Conservation (phyloP, 1,140 invertebrate species). For the Zelostemma sp. region DNA sequence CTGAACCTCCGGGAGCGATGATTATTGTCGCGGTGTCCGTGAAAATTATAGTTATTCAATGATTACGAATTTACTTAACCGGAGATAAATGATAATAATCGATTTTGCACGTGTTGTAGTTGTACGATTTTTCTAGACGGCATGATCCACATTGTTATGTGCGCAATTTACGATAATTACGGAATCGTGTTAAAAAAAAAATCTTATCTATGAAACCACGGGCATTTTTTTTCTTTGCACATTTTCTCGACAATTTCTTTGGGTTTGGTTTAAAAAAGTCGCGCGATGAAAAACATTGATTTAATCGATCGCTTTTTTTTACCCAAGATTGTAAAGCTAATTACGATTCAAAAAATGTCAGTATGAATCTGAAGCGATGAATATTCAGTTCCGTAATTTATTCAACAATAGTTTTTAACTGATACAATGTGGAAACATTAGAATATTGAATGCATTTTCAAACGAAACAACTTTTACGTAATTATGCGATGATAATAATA, state of each 20-base stretch:
- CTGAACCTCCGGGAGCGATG: neutral
- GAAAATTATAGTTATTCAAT: conserved; percentile 11
- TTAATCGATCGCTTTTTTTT: too few species aligned
- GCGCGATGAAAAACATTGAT: too few species aligned
- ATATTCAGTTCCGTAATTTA: neutral
- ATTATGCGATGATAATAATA: conserved; percentile 8
- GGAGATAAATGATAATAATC: conserved; percentile 22
- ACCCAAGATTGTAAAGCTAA: too few species aligned
- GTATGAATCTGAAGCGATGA: neutral
- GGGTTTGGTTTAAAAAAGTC: too few species aligned
- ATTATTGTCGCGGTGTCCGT: conserved; percentile 6
- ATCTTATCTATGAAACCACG: neutral
- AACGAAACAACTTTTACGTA: conserved; percentile 11
- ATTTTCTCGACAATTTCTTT: neutral
- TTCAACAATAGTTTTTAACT: neutral
- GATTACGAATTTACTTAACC: conserved; percentile 18
- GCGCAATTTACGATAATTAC: conserved; percentile 12
- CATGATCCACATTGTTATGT: conserved; percentile 9
- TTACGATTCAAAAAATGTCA: neutral
- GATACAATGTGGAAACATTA: neutral
- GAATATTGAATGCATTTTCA: conserved; percentile 1
- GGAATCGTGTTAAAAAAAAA: conserved; percentile 17
- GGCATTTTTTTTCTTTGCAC: neutral
- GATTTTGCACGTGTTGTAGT: conserved; percentile 11
- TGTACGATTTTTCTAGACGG: conserved; percentile 11